A percentile compares a stretch with the other conserved stretches of the same genome.
These are phyloP conservation scores for Scytalopus superciliaris DNA, from an alignment of 2,113 vertebrate species.

Conservation along the genomic window DNA sequence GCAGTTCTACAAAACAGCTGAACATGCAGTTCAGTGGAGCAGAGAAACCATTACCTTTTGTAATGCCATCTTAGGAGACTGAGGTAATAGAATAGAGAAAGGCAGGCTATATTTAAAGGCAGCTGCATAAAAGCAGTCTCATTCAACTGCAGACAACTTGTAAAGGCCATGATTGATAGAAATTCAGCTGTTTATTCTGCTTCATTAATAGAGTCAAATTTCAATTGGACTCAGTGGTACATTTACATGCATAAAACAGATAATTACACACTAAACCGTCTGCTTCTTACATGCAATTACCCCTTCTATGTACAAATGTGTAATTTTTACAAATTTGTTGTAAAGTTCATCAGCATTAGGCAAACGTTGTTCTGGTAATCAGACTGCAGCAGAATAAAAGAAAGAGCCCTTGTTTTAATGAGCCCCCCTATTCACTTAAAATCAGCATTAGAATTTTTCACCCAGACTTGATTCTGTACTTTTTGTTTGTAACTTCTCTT, in stretches of 20 bases:
- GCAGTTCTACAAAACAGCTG: neutral
- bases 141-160: neutral
- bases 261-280: neutral
- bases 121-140: neutral
- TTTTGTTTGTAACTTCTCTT: neutral
- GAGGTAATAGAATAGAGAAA: neutral
- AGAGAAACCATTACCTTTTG: neutral
- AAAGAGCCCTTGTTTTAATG: neutral
- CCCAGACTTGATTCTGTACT: neutral
- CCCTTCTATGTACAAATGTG: neutral
- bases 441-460: neutral
- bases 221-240: neutral
- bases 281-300: neutral
- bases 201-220: neutral
- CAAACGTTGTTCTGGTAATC: neutral
- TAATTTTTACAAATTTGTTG: neutral
- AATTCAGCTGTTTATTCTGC: neutral
- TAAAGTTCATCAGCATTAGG: neutral
- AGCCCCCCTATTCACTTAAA: neutral
- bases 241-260: neutral
- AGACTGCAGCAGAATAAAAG: neutral
- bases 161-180: neutral
- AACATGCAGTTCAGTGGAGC: neutral
- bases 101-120: neutral
- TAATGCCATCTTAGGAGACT: neutral